Percentiles rank a stretch among this genome's conserved stretches.
Conservation (phyloP, 2,113 vertebrate species). For the Carettochelys insculpta region DNA sequence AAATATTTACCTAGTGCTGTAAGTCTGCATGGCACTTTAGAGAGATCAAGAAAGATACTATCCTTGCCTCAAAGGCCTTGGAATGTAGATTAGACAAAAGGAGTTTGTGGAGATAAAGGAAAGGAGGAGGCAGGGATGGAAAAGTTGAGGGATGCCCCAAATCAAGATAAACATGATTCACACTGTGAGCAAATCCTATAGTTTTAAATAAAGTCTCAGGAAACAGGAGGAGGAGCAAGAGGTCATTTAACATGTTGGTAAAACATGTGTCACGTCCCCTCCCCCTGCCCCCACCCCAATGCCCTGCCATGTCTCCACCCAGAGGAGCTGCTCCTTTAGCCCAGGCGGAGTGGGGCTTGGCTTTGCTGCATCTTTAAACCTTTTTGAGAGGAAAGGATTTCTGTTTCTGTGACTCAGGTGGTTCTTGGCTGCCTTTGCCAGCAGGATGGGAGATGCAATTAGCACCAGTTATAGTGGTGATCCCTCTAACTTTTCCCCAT, state of each 20-base stretch:
- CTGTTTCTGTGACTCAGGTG: neutral
- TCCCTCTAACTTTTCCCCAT: too few relatives aligned
- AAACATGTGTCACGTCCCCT: neutral
- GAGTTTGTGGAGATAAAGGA: neutral
- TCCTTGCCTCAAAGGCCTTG: constrained; percentile 48
- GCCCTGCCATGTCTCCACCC: too few relatives aligned
- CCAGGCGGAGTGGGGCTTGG: neutral
- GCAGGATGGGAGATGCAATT: neutral
- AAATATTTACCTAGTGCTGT: constrained; percentile 29
- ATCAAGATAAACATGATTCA: constrained; percentile 22
- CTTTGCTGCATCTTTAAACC: neutral
- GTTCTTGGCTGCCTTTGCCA: neutral
- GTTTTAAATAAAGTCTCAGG: neutral
- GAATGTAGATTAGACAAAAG: neutral
- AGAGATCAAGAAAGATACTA: constrained; percentile 35
- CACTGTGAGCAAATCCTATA: neutral
- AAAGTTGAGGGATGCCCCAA: neutral
- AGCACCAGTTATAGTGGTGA: neutral
- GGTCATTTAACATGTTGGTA: neutral
- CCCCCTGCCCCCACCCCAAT: too few relatives aligned
- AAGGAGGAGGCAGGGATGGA: neutral
- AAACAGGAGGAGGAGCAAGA: neutral
- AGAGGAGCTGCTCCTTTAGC: neutral
- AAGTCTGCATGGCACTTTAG: neutral
- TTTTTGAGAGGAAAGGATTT: neutral